Evolutionary conservation across 2,888 invertebrate genomes (phyloP).

Genomic region (Drosophila acutilabella): DNA sequence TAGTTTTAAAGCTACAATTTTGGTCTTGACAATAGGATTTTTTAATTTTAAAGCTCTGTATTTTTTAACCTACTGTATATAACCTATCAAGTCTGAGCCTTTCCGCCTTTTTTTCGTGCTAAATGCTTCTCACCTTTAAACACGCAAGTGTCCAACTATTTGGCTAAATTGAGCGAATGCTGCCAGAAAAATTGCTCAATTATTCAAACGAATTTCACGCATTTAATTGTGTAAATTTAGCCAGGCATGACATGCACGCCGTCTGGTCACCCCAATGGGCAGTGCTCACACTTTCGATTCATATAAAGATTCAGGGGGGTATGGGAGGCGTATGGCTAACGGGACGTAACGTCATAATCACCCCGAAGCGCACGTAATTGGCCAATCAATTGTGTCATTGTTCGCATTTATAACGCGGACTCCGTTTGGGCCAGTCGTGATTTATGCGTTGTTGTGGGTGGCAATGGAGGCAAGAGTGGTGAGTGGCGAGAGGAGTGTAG

Average conservation of each 20-base stretch:
- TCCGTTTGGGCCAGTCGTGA: slow-evolving; percentile 64
- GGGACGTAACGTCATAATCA: slow-evolving; percentile 82
- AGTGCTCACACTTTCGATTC: slow-evolving; percentile 17
- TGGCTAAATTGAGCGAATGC: slow-evolving; percentile 19
- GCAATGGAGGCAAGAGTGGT: slow-evolving; percentile 23
- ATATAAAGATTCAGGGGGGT: slow-evolving; percentile 29
- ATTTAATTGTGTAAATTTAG: slow-evolving; percentile 82
- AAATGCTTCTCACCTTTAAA: slow-evolving; percentile 31
- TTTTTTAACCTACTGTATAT: no score
- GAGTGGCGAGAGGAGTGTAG: not conserved
- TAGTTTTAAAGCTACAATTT: no score
- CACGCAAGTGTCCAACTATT: slow-evolving; percentile 19
- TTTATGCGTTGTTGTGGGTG: slow-evolving; percentile 69
- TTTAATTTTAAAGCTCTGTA: no score
- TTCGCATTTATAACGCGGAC: slow-evolving; percentile 79
- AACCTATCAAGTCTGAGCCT: not conserved
- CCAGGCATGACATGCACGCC: slow-evolving; percentile 73
- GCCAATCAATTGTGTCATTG: slow-evolving; percentile 84
- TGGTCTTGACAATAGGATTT: no score
- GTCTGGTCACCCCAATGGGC: slow-evolving; percentile 37
- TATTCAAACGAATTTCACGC: slow-evolving; percentile 80
- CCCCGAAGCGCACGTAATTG: slow-evolving; percentile 84
- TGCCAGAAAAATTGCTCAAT: slow-evolving; percentile 74
- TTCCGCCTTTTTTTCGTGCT: not conserved
- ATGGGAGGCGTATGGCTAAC: slow-evolving; percentile 56